Evolutionary conservation across 1,140 invertebrate genomes (phyloP).

Genomic region (Drosophila micromelanica): DNA sequence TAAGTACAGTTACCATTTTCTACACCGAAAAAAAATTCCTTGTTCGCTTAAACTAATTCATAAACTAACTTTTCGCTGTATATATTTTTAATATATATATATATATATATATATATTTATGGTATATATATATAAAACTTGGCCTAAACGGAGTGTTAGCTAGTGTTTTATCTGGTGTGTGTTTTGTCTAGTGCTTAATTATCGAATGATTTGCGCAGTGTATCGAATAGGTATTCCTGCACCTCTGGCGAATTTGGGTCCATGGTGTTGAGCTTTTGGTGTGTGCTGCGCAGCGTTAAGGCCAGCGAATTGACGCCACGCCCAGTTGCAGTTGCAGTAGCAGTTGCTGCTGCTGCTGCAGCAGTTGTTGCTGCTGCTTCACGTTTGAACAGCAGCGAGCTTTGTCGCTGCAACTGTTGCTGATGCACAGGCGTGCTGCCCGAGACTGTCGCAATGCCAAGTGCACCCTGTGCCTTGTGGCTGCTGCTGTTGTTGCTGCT

Average conservation of each 20-base stretch:
- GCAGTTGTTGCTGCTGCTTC: conserved; percentile 26
- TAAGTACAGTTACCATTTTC: not conserved
- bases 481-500: conserved; percentile 2
- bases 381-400: conserved; percentile 59
- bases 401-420: conserved; percentile 67
- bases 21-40: conserved; percentile 47
- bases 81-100: conserved; percentile 50
- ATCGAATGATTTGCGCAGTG: conserved; percentile 86
- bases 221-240: conserved; percentile 88
- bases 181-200: conserved; percentile 61
- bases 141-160: conserved; percentile 55
- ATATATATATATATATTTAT: conserved; percentile 13
- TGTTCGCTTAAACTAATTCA: conserved; percentile 61
- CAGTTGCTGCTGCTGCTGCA: conserved; percentile 14
- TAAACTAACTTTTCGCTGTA: conserved; percentile 43
- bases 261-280: conserved; percentile 85
- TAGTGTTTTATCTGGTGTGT: conserved; percentile 4
- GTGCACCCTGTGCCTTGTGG: not conserved
- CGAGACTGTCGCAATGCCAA: conserved; percentile 62
- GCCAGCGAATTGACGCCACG: conserved; percentile 53
- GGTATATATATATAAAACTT: conserved; percentile 66
- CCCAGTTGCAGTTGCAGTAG: conserved; percentile 18
- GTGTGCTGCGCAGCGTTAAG: conserved; percentile 64
- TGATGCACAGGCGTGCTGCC: conserved; percentile 67
- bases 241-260: conserved; percentile 86